A percentile compares a stretch with the other conserved stretches of the same genome.
Evolutionary conservation across 2,888 invertebrate species (phyloP).

Genomic region (Scelioninae gen. 2): DNA sequence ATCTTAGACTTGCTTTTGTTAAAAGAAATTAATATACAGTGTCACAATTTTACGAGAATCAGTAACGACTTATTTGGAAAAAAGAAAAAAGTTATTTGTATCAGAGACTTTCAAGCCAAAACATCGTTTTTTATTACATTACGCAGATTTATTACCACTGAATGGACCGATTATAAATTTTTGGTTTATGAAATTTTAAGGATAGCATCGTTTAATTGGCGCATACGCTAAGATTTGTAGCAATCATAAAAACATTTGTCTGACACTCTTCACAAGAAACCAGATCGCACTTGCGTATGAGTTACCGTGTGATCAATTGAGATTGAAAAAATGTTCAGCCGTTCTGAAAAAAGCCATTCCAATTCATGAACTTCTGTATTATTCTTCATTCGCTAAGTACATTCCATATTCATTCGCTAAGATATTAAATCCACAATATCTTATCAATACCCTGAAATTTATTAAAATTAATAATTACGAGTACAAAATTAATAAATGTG

Average conservation of each 20-base stretch:
- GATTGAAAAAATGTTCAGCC: too few relatives aligned
- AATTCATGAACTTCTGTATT: background rate
- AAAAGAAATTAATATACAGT: conserved; percentile 26
- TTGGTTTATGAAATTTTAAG: conserved; percentile 49
- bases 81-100: conserved; percentile 42
- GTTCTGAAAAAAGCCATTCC: too few relatives aligned
- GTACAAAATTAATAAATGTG: conserved; percentile 6
- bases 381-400: background rate
- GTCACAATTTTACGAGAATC: conserved; percentile 1
- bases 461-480: background rate
- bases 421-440: too few relatives aligned
- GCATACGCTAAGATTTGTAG: conserved; percentile 32
- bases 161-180: conserved; percentile 50
- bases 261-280: conserved; percentile 36
- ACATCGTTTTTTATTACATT: conserved; percentile 47
- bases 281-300: conserved; percentile 8
- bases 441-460: too few relatives aligned
- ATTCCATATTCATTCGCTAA: background rate
- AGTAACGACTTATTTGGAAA: conserved; percentile 26
- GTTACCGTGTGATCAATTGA: background rate
- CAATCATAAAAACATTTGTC: conserved; percentile 36
- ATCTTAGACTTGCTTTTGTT: conserved; percentile 40
- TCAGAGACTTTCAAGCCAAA: conserved; percentile 38
- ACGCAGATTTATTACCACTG: conserved; percentile 25
- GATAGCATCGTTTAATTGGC: conserved; percentile 29